phyloP scores from a whole-genome alignment of 2,113 vertebrate species.

The Trogon melanurus region DNA sequence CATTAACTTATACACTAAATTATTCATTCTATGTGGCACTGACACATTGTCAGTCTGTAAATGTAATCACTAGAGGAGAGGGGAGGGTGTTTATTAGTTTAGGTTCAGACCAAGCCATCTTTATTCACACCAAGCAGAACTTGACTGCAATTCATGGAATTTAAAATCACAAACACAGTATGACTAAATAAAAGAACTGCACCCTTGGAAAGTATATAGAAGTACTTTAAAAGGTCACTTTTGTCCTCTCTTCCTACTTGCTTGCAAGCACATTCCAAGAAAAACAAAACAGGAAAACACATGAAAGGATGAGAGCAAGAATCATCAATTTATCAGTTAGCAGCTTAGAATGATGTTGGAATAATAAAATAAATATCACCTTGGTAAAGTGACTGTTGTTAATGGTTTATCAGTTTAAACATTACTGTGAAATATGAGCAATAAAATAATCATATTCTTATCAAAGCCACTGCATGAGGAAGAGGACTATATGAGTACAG shows the following conservation, averaged over 20 bases:
- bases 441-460: not conserved
- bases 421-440: not conserved
- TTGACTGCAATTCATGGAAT: not conserved
- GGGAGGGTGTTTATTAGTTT: not conserved
- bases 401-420: not conserved
- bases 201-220: not conserved
- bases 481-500: not conserved
- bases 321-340: not conserved
- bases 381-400: not conserved
- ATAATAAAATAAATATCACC: not conserved
- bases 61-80: not conserved
- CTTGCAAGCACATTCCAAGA: not conserved
- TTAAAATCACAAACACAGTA: not conserved
- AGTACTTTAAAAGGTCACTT: not conserved
- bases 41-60: not conserved
- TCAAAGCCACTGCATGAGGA: not conserved
- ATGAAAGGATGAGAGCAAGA: not conserved
- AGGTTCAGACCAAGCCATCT: not conserved
- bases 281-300: not conserved
- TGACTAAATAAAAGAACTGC: not conserved
- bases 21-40: not conserved
- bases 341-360: not conserved
- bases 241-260: not conserved
- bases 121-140: not conserved
- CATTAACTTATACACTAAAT: not conserved